These are phyloP conservation scores for Ochropleura leucogaster DNA, from an alignment of 2,888 invertebrate species.

Conservation along the genomic window DNA sequence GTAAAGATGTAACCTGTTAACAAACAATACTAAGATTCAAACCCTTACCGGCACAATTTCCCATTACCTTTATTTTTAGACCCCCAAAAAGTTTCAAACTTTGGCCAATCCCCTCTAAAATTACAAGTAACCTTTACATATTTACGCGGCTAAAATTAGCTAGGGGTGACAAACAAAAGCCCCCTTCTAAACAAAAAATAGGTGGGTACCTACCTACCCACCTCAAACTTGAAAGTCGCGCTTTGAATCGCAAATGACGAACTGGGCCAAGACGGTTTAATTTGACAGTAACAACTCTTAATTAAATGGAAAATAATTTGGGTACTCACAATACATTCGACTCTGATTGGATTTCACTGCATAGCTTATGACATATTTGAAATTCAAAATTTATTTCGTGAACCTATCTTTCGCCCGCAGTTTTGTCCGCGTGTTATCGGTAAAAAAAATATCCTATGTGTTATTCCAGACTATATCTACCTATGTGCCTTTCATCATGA, in stretches of 20 bases:
- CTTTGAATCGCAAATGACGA: slow-evolving; percentile 84
- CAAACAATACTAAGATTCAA: background rate
- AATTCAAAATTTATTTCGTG: slow-evolving; percentile 51
- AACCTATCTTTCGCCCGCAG: background rate
- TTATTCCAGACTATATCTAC: no score
- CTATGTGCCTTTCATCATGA: no score
- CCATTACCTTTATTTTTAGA: slow-evolving; percentile 11
- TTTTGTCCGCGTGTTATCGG: no score
- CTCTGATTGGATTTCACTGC: slow-evolving; percentile 58
- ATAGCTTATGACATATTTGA: slow-evolving; percentile 60
- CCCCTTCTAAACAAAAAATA: slow-evolving; percentile 63
- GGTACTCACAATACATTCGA: slow-evolving; percentile 62
- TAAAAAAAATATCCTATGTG: no score
- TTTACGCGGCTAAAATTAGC: slow-evolving; percentile 50
- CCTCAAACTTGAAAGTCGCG: slow-evolving; percentile 72
- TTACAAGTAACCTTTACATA: slow-evolving; percentile 45
- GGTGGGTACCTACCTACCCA: slow-evolving; percentile 40
- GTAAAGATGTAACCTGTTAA: background rate
- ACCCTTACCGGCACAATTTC: slow-evolving; percentile 8
- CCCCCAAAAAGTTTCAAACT: slow-evolving; percentile 18
- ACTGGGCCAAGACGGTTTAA: slow-evolving; percentile 78
- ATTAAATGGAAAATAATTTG: slow-evolving; percentile 83
- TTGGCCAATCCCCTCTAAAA: slow-evolving; percentile 23
- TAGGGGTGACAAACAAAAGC: slow-evolving; percentile 58
- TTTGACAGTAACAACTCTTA: slow-evolving; percentile 81